Percentiles rank a stretch among this genome's conserved stretches.
phyloP scores from a whole-genome alignment of 2,797 vertebrate genomes.

The Brachyrhaphis roseni region DNA sequence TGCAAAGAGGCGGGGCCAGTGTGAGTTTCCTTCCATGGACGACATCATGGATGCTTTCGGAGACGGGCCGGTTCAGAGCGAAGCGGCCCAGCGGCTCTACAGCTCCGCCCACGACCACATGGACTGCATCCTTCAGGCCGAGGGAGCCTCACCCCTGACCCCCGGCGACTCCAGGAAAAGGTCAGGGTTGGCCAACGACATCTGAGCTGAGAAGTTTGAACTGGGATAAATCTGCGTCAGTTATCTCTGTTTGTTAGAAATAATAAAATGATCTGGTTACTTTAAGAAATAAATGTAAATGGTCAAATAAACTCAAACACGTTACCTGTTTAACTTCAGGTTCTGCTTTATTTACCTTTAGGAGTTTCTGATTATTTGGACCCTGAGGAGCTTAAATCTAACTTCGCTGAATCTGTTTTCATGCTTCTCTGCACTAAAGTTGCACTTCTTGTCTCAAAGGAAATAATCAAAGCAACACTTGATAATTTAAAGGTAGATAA shows the following conservation, averaged over 20 bases:
- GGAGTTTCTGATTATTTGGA: background rate
- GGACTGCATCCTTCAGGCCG: conserved; percentile 93
- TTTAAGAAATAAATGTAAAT: background rate
- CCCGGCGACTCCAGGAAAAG: conserved; percentile 90
- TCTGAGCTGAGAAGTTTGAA: background rate
- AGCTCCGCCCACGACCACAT: conserved; percentile 96
- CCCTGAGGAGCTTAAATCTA: background rate
- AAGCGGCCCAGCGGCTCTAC: conserved; percentile 85
- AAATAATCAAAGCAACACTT: background rate
- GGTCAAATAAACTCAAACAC: too few relatives aligned
- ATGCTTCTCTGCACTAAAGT: background rate
- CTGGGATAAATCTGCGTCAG: background rate
- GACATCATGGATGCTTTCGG: conserved; percentile 89
- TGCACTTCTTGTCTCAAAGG: background rate
- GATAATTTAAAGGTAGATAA: background rate
- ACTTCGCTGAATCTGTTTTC: background rate
- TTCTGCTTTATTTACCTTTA: background rate
- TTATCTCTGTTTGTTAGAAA: background rate
- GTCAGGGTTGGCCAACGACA: conserved; percentile 66
- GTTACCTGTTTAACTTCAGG: background rate
- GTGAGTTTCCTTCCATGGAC: conserved; percentile 96
- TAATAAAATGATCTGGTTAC: background rate
- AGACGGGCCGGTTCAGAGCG: conserved; percentile 87
- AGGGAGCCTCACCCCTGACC: conserved; percentile 83
- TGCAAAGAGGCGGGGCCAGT: conserved; percentile 94